Evolutionary conservation across 2,113 vertebrate species (phyloP).

Genomic region (Pluvianellus socialis): DNA sequence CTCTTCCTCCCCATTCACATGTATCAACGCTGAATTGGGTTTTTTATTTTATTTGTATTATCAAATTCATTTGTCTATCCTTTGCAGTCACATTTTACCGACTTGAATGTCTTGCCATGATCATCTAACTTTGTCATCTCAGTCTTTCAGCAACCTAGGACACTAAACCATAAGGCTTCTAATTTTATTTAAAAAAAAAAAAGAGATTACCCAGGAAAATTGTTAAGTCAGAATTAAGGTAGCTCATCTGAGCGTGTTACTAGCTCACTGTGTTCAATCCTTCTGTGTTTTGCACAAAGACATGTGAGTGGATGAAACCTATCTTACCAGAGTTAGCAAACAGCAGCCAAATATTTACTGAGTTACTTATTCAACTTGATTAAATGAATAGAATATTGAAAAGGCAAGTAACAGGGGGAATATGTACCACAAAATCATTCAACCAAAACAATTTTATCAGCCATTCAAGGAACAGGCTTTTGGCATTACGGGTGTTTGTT

Average conservation of each 20-base stretch:
- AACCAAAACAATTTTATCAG: neutral
- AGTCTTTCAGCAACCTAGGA: neutral
- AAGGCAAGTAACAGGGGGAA: neutral
- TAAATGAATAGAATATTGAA: slow-evolving; percentile 31
- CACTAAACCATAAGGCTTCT: neutral
- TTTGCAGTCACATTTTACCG: neutral
- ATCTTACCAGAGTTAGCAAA: neutral
- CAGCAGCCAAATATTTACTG: slow-evolving; percentile 14
- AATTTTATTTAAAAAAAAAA: neutral
- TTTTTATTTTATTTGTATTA: neutral
- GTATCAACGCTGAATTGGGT: neutral
- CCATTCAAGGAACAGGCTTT: neutral
- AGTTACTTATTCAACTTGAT: neutral
- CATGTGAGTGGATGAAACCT: neutral
- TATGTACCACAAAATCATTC: neutral
- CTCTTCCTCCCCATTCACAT: neutral
- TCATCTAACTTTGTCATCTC: neutral
- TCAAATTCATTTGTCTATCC: neutral
- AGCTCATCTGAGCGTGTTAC: neutral
- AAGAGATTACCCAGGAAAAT: neutral
- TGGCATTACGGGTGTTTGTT: neutral
- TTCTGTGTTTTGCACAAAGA: neutral
- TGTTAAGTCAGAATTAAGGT: neutral
- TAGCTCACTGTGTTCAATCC: neutral
- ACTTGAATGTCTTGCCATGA: neutral